A percentile compares a stretch with the other conserved stretches of the same genome.
Evolutionary conservation across 2,113 vertebrate species (phyloP).

Genomic region (Orthonyx spaldingii): DNA sequence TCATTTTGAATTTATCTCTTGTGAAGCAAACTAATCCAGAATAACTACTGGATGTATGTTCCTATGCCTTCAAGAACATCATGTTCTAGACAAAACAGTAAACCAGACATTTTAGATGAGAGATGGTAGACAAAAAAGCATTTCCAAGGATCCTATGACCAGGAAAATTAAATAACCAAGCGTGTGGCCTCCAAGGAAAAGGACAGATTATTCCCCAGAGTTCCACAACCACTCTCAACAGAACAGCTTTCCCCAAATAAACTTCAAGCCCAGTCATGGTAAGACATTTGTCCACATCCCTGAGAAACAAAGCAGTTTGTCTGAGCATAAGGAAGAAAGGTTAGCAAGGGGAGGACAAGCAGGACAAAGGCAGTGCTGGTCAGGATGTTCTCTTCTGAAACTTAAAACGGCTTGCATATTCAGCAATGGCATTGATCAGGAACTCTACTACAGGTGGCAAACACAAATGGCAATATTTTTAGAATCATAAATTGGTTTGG

Average conservation of each 20-base stretch:
- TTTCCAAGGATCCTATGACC: background rate
- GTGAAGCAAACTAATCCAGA: background rate
- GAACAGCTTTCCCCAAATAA: background rate
- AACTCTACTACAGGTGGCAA: background rate
- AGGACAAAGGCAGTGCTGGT: background rate
- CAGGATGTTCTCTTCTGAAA: background rate
- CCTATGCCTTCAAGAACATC: background rate
- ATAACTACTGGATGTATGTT: background rate
- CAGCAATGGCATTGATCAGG: background rate
- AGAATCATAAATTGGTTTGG: background rate
- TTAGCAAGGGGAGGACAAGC: background rate
- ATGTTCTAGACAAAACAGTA: background rate
- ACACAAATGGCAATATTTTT: background rate
- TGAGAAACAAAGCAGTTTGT: background rate
- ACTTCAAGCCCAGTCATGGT: background rate
- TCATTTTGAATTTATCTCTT: background rate
- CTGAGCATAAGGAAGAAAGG: background rate
- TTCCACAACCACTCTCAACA: background rate
- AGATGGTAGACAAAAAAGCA: background rate
- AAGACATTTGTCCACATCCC: background rate
- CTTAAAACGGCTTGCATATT: background rate
- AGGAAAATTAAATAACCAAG: background rate
- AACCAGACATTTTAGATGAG: background rate
- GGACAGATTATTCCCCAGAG: background rate
- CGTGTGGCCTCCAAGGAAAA: background rate